Base-by-base conservation (phyloP, 2,113 vertebrate species). In the Fulmarus glacialis region DNA sequence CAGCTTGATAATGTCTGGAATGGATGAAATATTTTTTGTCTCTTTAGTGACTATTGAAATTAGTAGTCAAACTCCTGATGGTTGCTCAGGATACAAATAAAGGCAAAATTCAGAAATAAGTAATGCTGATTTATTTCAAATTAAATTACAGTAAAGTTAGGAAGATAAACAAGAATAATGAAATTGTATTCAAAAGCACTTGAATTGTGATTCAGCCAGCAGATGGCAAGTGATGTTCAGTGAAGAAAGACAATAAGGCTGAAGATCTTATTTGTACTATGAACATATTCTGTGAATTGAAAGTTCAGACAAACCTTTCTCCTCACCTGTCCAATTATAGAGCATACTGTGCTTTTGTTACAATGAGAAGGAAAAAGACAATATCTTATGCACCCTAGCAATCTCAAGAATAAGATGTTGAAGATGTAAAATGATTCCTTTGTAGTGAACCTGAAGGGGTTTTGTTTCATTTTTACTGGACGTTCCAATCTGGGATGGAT, bases 201-300 rank as follows among this genome's bases (percentile, higher is more conserved):
- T 83, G 12, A 90, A 73, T 12, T 90, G 29, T 9, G 3, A 38
- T 40, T 80, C 83, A 77, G 32, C 75, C 91, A 96, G 93, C 50
- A 96, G 94, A 87, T 91, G 82, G 75, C 71, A 97, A 95, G 55
- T 95, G 53, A 66, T 47, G 36, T 68, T 77, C 82, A 85, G n/a
- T 56, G 81, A 91, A 95, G 72, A 58, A 75, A 89, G 36, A 58
- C n/a, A 72, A 10, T 26, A 71, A 84, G 18, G 26, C 13, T 63
- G 32, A 91, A 83, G 59, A 14, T 77, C 26, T 83, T n/a, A 18
- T 19, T 73, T 55, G 16, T 71, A 22, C 5, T 70, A 58, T 50
- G 52, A 3, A 89, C 89, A 81, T 78, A 53, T 24, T 43, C 27
- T 48, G 36, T 53, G 42, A 52, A 55, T 4, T 87, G 42, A 90